These are phyloP conservation scores for Plutomurus gul DNA, from an alignment of 1,140 invertebrate species.

Conservation along the genomic window DNA sequence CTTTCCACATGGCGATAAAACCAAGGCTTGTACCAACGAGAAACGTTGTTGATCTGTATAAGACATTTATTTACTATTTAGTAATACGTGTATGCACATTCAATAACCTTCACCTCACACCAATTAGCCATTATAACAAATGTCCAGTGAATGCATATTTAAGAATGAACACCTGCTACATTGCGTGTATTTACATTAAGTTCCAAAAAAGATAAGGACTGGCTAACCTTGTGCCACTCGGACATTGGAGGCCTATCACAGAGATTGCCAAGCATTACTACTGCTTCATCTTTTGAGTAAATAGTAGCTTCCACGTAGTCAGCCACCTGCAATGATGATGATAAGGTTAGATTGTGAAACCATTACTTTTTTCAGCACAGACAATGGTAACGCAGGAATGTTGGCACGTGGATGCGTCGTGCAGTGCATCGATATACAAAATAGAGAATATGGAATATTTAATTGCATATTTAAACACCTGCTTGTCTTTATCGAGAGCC, in stretches of 20 bases:
- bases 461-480: no score
- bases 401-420: no score
- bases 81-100: no score
- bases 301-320: slow-evolving; percentile 65
- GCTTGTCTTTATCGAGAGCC: slow-evolving; percentile 56
- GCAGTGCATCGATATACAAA: no score
- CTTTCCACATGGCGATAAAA: slow-evolving; percentile 69
- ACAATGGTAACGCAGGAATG: no score
- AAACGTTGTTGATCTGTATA: slow-evolving; percentile 60
- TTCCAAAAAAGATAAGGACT: background rate
- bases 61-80: no score
- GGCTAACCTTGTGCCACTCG: slow-evolving; percentile 50
- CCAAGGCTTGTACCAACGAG: slow-evolving; percentile 66
- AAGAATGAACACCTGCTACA: no score
- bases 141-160: no score
- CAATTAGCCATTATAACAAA: background rate
- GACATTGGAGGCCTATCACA: slow-evolving; percentile 56
- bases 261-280: slow-evolving; percentile 64
- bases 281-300: slow-evolving; percentile 61
- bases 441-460: no score
- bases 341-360: no score
- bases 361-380: no score
- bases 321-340: slow-evolving; percentile 52
- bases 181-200: no score
- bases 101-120: background rate